Conservation (phyloP, 2,113 vertebrate genomes). For the Sigmodon hispidus region DNA sequence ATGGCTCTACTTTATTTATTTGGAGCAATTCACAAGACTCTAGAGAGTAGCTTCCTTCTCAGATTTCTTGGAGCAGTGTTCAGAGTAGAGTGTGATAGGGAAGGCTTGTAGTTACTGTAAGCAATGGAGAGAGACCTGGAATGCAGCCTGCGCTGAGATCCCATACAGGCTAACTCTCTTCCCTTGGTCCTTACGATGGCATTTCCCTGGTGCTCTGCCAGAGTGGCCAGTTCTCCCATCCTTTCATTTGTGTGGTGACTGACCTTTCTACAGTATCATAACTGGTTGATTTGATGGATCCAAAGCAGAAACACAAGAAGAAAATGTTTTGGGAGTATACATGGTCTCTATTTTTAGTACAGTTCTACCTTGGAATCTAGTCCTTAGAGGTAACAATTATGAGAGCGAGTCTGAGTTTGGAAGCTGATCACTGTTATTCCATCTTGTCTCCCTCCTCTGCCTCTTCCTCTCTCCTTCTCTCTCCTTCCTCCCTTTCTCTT, state of each 20-base stretch:
- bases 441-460: neutral
- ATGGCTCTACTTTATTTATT: neutral
- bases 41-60: neutral
- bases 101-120: neutral
- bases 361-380: neutral
- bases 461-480: neutral
- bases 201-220: neutral
- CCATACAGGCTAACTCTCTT: neutral
- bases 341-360: neutral
- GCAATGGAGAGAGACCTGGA: neutral
- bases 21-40: neutral
- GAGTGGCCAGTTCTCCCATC: neutral
- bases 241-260: neutral
- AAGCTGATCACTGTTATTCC: neutral
- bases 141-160: neutral
- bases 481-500: too few species aligned
- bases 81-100: neutral
- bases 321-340: neutral
- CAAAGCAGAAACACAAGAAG: neutral
- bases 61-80: neutral
- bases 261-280: neutral
- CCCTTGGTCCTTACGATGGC: neutral
- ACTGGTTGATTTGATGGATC: neutral
- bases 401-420: neutral
- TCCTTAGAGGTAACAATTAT: neutral